phyloP scores from a whole-genome alignment of 2,797 vertebrate species.

The Sebastes diploproa region DNA sequence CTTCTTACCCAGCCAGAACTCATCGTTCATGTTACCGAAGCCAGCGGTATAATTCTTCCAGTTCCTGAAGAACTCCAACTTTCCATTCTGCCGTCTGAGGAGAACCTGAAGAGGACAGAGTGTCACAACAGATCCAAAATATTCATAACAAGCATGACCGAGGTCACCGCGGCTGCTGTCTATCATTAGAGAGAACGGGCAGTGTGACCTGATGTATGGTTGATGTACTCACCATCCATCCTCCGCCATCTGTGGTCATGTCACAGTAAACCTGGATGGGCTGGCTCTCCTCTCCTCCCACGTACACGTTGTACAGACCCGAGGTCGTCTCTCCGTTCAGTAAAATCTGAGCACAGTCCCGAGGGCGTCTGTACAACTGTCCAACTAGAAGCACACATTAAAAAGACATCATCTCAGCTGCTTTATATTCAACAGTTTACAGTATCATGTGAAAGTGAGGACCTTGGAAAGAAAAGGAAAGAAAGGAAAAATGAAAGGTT shows the following conservation, averaged over 20 bases:
- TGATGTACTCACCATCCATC: constrained; percentile 90
- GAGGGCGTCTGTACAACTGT: constrained; percentile 84
- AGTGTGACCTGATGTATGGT: neutral
- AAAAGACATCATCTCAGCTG: constrained; percentile 29
- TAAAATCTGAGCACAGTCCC: constrained; percentile 91
- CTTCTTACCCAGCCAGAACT: constrained; percentile 93
- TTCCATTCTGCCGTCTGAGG: constrained; percentile 90
- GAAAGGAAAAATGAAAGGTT: neutral
- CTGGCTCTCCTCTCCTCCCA: constrained; percentile 86
- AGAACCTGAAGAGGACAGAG: constrained; percentile 83
- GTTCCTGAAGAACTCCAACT: constrained; percentile 91
- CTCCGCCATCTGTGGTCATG: constrained; percentile 92
- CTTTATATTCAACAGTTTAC: neutral
- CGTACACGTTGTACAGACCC: constrained; percentile 88
- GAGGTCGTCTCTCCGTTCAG: constrained; percentile 89
- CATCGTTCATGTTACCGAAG: constrained; percentile 89
- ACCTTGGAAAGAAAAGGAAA: neutral
- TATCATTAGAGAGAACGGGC: constrained; percentile 16
- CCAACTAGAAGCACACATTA: constrained; percentile 78
- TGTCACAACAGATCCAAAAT: constrained; percentile 15
- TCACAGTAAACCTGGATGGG: constrained; percentile 92
- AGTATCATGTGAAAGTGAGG: neutral
- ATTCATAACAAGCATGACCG: neutral
- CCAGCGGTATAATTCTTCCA: constrained; percentile 92
- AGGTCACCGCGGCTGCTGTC: neutral